Conservation (phyloP, 2,113 vertebrate genomes). For the Sceloporus tristichus region DNA sequence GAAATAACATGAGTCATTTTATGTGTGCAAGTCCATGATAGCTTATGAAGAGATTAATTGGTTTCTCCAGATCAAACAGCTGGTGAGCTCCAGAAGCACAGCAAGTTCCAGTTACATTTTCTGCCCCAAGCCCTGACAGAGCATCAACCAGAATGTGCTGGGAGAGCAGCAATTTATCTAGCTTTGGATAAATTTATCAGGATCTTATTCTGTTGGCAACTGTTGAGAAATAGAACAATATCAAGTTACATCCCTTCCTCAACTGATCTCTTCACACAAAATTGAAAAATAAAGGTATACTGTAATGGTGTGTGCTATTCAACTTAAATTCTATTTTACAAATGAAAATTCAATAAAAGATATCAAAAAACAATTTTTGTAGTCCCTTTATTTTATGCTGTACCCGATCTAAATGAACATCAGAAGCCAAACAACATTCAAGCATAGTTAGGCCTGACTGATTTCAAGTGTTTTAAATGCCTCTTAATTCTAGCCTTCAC, state of each 20-base stretch:
- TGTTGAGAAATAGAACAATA: slow-evolving; percentile 3
- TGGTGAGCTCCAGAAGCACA: neutral
- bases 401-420: neutral
- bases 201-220: neutral
- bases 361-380: neutral
- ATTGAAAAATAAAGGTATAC: neutral
- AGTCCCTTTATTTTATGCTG: neutral
- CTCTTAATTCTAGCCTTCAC: neutral
- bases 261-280: neutral
- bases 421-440: neutral
- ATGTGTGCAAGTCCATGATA: neutral
- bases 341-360: neutral
- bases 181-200: neutral
- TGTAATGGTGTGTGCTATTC: neutral
- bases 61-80: neutral
- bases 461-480: neutral
- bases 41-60: slow-evolving; percentile 3
- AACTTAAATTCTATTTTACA: neutral
- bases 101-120: neutral
- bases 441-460: neutral
- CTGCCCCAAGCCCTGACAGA: neutral
- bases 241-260: neutral
- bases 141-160: neutral
- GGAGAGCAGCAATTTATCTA: neutral
- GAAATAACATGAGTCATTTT: slow-evolving; percentile 23